Conservation (phyloP, 2,113 vertebrate genomes). For the Sander vitreus region DNA sequence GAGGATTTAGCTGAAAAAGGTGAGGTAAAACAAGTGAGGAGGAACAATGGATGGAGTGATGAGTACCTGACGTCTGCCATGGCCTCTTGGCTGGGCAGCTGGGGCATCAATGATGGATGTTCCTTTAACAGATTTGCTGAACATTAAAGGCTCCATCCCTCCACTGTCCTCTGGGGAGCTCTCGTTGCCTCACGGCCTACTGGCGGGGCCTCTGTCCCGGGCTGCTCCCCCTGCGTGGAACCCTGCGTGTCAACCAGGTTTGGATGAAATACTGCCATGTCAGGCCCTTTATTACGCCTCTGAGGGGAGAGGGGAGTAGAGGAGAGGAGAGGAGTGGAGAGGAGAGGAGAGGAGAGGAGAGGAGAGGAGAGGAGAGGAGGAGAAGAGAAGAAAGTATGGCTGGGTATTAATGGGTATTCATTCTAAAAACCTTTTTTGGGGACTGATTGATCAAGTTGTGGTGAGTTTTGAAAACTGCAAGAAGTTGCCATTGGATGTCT, state of each 20-base stretch:
- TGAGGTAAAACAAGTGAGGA: constrained; percentile 35
- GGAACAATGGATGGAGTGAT: constrained; percentile 59
- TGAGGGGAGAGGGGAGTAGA: constrained; percentile 19
- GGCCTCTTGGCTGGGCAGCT: constrained; percentile 48
- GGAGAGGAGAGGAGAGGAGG: too few relatives aligned
- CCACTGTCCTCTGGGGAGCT: constrained; percentile 18
- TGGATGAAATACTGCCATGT: constrained; percentile 61
- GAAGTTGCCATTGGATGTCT: not conserved
- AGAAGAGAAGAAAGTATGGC: not conserved
- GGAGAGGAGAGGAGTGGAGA: not conserved
- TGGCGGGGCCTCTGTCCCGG: constrained; percentile 30
- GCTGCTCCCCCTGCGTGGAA: constrained; percentile 29
- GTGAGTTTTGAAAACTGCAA: constrained; percentile 5
- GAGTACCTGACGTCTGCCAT: constrained; percentile 46
- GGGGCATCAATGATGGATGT: constrained; percentile 67
- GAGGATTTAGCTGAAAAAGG: constrained; percentile 1
- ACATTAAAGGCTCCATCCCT: constrained; percentile 70
- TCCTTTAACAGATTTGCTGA: constrained; percentile 76
- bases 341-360: too few relatives aligned
- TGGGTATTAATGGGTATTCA: not conserved
- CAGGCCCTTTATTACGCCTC: constrained; percentile 55
- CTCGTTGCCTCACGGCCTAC: constrained; percentile 33
- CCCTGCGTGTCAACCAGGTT: constrained; percentile 48
- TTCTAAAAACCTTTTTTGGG: not conserved
- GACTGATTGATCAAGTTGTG: not conserved